These are phyloP conservation scores for Baccha elongata DNA, from an alignment of 2,888 invertebrate species.

Conservation along the genomic window DNA sequence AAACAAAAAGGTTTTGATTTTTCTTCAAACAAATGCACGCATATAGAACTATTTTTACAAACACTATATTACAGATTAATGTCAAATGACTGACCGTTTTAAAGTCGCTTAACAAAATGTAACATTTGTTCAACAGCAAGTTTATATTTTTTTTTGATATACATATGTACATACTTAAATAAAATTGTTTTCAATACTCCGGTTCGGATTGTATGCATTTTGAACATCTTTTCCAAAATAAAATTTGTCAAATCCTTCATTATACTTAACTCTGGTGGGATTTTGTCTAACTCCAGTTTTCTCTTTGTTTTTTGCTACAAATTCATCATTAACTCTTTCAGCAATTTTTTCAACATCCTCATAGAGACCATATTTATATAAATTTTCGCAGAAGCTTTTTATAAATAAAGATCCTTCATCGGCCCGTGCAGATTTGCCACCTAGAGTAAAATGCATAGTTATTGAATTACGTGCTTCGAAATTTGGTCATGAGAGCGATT, in stretches of 20 bases:
- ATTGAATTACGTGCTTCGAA: too few species aligned
- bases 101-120: too few species aligned
- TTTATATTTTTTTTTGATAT: too few species aligned
- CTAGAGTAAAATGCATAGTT: too few species aligned
- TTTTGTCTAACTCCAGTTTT: neutral
- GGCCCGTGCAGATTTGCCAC: neutral
- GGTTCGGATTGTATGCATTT: neutral
- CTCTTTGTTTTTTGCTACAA: conserved; percentile 3
- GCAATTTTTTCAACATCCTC: conserved; percentile 20
- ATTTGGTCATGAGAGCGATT: too few species aligned
- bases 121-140: too few species aligned
- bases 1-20: too few species aligned
- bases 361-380: neutral
- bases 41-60: too few species aligned
- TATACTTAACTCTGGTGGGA: neutral
- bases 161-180: too few species aligned
- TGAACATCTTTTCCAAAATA: conserved; percentile 8
- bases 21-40: neutral
- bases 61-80: too few species aligned
- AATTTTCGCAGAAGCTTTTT: conserved; percentile 1
- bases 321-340: neutral
- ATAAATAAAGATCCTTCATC: conserved; percentile 7
- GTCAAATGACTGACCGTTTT: too few species aligned
- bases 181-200: too few species aligned
- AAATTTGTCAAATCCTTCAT: neutral